These are phyloP conservation scores for Isaurus tuberculatus DNA, from an alignment of 92 coral and sea anemone species.

Conservation along the genomic window DNA sequence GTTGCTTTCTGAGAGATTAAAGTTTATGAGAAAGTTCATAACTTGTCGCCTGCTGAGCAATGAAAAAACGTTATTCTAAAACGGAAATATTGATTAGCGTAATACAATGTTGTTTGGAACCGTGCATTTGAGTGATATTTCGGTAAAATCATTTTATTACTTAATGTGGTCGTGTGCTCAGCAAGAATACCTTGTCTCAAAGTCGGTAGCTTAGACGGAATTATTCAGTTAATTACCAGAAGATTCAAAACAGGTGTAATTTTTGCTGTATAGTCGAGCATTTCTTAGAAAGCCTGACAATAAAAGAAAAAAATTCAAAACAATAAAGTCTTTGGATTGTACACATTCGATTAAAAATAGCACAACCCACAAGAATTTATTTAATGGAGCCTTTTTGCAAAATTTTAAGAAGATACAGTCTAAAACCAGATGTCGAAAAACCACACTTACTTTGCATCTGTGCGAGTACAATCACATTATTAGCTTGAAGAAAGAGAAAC, in stretches of 20 bases:
- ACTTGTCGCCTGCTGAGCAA: not conserved
- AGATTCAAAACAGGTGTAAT: not conserved
- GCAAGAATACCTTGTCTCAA: not conserved
- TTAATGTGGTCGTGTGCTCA: not conserved
- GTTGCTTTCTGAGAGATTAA: not conserved
- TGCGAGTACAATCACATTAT: too few relatives aligned
- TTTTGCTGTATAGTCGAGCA: not conserved
- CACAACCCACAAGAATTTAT: too few relatives aligned
- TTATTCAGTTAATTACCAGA: not conserved
- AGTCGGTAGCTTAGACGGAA: not conserved
- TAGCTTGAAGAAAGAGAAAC: too few relatives aligned
- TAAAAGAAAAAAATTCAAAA: not conserved
- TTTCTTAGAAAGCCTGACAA: not conserved
- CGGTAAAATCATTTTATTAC: not conserved
- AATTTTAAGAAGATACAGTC: too few relatives aligned
- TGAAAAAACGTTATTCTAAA: not conserved
- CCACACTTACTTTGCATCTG: too few relatives aligned
- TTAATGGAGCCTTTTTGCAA: too few relatives aligned
- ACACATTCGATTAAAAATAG: too few relatives aligned
- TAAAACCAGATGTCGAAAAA: too few relatives aligned
- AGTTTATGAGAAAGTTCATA: not conserved
- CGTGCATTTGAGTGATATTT: not conserved
- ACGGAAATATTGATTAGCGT: not conserved
- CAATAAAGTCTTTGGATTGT: too few relatives aligned
- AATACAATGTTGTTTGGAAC: not conserved